phyloP scores from a whole-genome alignment of 2,113 vertebrate species.

The Castor canadensis region DNA sequence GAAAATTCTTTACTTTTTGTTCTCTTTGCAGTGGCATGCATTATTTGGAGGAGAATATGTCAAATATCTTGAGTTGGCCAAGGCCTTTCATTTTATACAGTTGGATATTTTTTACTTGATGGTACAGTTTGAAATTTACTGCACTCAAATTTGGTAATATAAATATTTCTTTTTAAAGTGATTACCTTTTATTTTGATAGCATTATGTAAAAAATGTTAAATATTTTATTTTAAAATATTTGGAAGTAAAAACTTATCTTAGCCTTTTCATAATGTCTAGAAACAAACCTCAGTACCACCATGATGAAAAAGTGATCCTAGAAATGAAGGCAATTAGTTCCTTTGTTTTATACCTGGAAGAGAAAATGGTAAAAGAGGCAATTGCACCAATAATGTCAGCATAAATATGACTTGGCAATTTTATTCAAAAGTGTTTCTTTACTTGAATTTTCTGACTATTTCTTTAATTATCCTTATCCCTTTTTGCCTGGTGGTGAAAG shows the following conservation, averaged over 20 bases:
- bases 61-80: not conserved
- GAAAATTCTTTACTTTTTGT: not conserved
- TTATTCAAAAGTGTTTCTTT: not conserved
- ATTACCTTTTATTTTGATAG: not conserved
- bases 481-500: not conserved
- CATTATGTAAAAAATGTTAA: not conserved
- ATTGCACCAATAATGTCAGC: not conserved
- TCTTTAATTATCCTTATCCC: not conserved
- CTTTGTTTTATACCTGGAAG: not conserved
- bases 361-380: not conserved
- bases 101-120: not conserved
- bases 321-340: not conserved
- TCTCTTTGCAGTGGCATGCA: not conserved
- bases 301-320: not conserved
- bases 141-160: not conserved
- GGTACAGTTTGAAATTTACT: not conserved
- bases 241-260: not conserved
- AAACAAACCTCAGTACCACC: no score
- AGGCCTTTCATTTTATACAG: slow-evolving; percentile 4
- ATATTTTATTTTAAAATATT: not conserved
- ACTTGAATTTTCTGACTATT: not conserved
- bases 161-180: not conserved
- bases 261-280: not conserved
- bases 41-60: not conserved
- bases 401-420: not conserved